Evolutionary conservation across 92 coral and sea anemone species (phyloP), one percentile per base, ranked within the genome.

Genomic region (Heteractis magnifica): DNA sequence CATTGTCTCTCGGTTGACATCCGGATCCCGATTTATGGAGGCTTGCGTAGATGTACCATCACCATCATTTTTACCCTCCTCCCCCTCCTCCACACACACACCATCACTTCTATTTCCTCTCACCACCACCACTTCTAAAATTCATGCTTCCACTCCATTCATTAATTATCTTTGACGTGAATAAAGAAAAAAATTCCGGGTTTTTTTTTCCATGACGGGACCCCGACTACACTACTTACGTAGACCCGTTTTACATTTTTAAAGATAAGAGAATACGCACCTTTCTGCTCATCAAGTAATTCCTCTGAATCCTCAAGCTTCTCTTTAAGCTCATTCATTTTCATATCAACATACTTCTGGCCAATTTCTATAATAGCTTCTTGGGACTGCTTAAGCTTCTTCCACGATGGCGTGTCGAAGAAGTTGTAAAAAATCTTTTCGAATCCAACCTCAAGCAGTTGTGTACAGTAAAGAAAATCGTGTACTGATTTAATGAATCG

Each of bases 241-340:
- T 26, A 1, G 34, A 26, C 34, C 34, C 34, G 34, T 26, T 26
- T 26, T 26, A 26, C 34, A 26, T 26, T 26, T 26, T 26, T 26
- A 26, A 12, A 56, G 16, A 56, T 56, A 56, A 56, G 4, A 12
- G 70, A 16, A 1, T 19, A 62, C 70, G 70, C 21, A 81, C 84
- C 84, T 81, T 81, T 48, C 20, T 26, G 34, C 34, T 20, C 77
- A 48, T 70, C 62, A 44, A 77, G 59, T 6, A 82, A 48, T 52
- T 93, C 86, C 51, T 84, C 91, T 5, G 85, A 86, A 26, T 71
- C 64, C n/a, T 60, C 56, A 0, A 85, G 88, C 83, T 77, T 85
- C 18, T 89, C 92, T 65, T 76, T 52, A 44, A 92, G 84, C 52
- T 92, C 95, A 23, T 78, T 41, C 48, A 86, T 75, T 52, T 92